These are phyloP conservation scores for Pollimyrus isidori DNA, from an alignment of 2,113 vertebrate genomes.

Conservation along the genomic window DNA sequence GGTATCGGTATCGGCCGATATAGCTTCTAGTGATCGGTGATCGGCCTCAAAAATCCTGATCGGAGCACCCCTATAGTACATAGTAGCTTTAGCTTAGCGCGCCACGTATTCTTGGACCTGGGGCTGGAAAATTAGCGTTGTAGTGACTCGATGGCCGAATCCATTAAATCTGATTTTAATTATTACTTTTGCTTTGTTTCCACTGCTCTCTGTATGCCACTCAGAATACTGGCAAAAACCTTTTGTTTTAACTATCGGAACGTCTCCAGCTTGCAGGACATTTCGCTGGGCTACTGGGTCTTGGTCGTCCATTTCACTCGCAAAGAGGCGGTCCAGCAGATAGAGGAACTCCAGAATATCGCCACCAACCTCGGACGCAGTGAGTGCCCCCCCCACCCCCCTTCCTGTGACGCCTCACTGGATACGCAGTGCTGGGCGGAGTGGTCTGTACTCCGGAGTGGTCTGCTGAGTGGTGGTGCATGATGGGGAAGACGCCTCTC, in stretches of 20 bases:
- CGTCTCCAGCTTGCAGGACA: conserved; percentile 77
- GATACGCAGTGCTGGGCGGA: not conserved
- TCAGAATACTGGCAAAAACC: not conserved
- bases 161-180: not conserved
- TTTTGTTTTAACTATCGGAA: not conserved
- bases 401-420: not conserved
- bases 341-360: conserved; percentile 86
- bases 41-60: too few relatives aligned
- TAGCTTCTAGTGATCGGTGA: too few relatives aligned
- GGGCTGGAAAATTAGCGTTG: not conserved
- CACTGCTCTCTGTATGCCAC: not conserved
- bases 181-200: not conserved
- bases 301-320: conserved; percentile 92
- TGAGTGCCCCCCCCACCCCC: conserved; percentile 49
- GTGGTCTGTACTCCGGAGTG: not conserved
- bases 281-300: conserved; percentile 95
- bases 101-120: not conserved
- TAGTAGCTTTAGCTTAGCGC: not conserved
- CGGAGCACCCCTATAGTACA: too few relatives aligned
- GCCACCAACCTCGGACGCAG: conserved; percentile 93
- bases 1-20: too few relatives aligned
- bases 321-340: conserved; percentile 83
- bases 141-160: not conserved
- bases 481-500: not conserved
- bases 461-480: not conserved